A percentile compares a stretch with the other conserved stretches of the same genome.
These are phyloP conservation scores for Zaprionus bogoriensis DNA, from an alignment of 2,888 invertebrate genomes.

Conservation along the genomic window DNA sequence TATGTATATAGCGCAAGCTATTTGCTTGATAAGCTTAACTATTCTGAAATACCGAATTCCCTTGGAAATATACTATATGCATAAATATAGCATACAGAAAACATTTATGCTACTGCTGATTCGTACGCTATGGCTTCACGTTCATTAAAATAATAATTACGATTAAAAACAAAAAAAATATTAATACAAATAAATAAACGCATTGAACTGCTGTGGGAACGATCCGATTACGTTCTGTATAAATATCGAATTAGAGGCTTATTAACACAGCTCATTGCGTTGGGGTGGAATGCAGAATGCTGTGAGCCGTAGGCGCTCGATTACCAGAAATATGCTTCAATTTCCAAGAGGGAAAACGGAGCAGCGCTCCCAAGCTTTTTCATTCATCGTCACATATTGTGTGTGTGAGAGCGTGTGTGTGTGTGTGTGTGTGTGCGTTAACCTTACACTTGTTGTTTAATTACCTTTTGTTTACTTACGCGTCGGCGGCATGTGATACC, in stretches of 20 bases:
- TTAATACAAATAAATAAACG: background rate
- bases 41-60: too few relatives aligned
- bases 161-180: background rate
- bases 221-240: background rate
- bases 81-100: too few relatives aligned
- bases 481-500: slow-evolving; percentile 9
- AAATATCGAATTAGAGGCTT: background rate
- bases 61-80: too few relatives aligned
- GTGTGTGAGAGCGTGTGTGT: background rate
- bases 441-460: slow-evolving; percentile 18
- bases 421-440: background rate
- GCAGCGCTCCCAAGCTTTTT: too few relatives aligned
- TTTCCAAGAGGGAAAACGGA: too few relatives aligned
- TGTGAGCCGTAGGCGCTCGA: too few relatives aligned
- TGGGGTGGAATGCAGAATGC: too few relatives aligned
- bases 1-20: too few relatives aligned
- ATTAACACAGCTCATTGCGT: background rate
- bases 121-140: background rate
- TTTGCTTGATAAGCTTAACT: too few relatives aligned
- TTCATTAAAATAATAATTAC: background rate
- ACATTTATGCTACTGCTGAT: too few relatives aligned
- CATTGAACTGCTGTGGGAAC: background rate
- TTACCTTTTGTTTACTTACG: slow-evolving; percentile 9
- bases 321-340: too few relatives aligned
- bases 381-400: background rate